Conservation (phyloP, 2,888 invertebrate genomes). For the Stomorhina lunata region DNA sequence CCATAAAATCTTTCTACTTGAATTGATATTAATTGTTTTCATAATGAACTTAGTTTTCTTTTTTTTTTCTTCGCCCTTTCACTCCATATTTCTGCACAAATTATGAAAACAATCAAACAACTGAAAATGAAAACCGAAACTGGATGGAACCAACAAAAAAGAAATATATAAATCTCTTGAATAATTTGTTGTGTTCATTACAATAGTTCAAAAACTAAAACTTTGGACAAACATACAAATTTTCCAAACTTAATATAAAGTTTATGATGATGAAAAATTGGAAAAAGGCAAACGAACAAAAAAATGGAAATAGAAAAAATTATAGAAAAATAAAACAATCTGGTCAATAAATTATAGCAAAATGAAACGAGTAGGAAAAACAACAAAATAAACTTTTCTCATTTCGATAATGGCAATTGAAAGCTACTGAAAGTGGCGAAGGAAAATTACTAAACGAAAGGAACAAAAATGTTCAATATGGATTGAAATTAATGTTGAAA, state of each 20-base stretch:
- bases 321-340: slow-evolving; percentile 39
- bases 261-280: slow-evolving; percentile 28
- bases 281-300: neutral
- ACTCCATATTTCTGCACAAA: neutral
- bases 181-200: slow-evolving; percentile 22
- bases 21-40: slow-evolving; percentile 31
- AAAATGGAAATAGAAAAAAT: neutral
- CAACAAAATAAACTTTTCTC: slow-evolving; percentile 53
- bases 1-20: slow-evolving; percentile 16
- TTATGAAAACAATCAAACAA: neutral
- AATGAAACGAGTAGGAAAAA: too few species aligned
- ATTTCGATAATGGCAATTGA: slow-evolving; percentile 51
- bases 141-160: too few species aligned
- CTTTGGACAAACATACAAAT: slow-evolving; percentile 10
- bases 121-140: neutral
- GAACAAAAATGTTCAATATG: neutral
- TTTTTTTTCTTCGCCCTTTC: neutral
- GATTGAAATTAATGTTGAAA: neutral
- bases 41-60: neutral
- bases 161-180: neutral
- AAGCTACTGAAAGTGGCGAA: neutral
- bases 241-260: slow-evolving; percentile 39
- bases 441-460: neutral
- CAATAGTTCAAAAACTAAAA: slow-evolving; percentile 5
- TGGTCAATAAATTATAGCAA: slow-evolving; percentile 51